Conservation (phyloP, 2,797 vertebrate species). For the Acipenser ruthenus region DNA sequence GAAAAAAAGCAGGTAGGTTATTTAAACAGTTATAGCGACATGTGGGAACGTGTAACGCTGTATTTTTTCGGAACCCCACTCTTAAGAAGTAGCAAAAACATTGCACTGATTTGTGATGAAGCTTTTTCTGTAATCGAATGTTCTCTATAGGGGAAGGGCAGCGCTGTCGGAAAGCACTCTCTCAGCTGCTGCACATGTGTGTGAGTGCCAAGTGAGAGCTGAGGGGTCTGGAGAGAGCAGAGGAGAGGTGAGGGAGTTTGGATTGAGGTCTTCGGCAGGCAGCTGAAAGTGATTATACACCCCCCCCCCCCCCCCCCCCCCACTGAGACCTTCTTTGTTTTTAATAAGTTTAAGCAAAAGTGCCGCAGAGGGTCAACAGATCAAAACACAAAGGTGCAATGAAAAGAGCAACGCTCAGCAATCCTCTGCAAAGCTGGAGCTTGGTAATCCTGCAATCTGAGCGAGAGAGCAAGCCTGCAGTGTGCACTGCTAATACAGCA, state of each 20-base stretch:
- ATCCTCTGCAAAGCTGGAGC: slow-evolving; percentile 17
- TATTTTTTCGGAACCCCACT: no score
- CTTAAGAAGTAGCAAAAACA: no score
- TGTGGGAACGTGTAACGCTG: no score
- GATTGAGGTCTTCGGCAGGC: slow-evolving; percentile 35
- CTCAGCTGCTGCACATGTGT: slow-evolving; percentile 24
- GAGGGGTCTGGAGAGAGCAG: slow-evolving; percentile 4
- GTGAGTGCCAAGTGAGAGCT: slow-evolving; percentile 19
- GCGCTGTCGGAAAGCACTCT: slow-evolving; percentile 25
- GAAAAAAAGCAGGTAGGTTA: no score
- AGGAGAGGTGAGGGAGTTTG: slow-evolving; percentile 27
- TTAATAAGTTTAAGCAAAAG: slow-evolving; percentile 6
- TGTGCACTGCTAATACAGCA: not conserved
- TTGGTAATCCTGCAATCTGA: slow-evolving; percentile 11
- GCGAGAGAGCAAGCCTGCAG: not conserved
- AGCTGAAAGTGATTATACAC: slow-evolving; percentile 45
- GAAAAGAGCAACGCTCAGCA: slow-evolving; percentile 17
- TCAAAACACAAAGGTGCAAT: not conserved
- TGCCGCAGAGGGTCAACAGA: slow-evolving; percentile 6
- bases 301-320: slow-evolving; percentile 15
- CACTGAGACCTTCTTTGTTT: slow-evolving; percentile 19
- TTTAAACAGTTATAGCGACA: no score
- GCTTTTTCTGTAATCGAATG: no score
- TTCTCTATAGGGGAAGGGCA: no score
- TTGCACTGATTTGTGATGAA: no score